These are phyloP conservation scores for Hylomyscus alleni DNA, from an alignment of 2,797 vertebrate species.

Conservation along the genomic window DNA sequence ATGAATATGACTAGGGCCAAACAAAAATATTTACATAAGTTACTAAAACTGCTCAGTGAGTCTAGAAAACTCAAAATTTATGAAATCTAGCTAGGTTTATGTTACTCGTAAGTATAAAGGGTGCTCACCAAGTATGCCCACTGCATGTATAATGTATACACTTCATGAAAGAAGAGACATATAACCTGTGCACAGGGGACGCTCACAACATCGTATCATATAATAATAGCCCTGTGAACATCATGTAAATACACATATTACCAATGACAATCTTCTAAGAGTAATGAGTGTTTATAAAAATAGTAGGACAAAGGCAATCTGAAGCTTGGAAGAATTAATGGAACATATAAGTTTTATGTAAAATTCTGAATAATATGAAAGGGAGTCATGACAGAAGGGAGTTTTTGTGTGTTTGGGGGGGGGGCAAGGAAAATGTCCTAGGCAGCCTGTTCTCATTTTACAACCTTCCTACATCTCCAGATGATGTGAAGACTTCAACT, in stretches of 20 bases:
- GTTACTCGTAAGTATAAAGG: background rate
- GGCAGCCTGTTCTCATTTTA: slow-evolving; percentile 46
- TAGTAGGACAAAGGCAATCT: slow-evolving; percentile 49
- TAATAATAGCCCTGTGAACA: slow-evolving; percentile 27
- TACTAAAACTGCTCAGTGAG: slow-evolving; percentile 68
- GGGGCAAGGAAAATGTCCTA: slow-evolving; percentile 26
- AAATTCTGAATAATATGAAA: slow-evolving; percentile 63
- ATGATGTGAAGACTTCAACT: background rate
- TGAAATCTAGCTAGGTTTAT: background rate
- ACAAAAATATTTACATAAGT: slow-evolving; percentile 73
- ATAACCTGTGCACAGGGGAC: background rate
- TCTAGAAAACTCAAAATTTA: slow-evolving; percentile 49
- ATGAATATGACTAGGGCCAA: slow-evolving; percentile 56
- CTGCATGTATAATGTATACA: background rate
- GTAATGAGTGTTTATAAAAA: slow-evolving; percentile 54
- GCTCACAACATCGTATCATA: slow-evolving; percentile 15
- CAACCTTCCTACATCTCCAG: background rate
- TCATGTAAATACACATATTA: background rate
- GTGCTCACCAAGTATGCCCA: slow-evolving; percentile 22
- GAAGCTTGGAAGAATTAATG: slow-evolving; percentile 54
- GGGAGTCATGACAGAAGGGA: slow-evolving; percentile 4
- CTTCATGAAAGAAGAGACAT: slow-evolving; percentile 43
- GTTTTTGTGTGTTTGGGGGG: background rate
- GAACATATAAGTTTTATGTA: slow-evolving; percentile 71
- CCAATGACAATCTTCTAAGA: slow-evolving; percentile 56